Evolutionary conservation across 1,140 invertebrate genomes (phyloP).

Genomic region (Coptotermes formosanus): DNA sequence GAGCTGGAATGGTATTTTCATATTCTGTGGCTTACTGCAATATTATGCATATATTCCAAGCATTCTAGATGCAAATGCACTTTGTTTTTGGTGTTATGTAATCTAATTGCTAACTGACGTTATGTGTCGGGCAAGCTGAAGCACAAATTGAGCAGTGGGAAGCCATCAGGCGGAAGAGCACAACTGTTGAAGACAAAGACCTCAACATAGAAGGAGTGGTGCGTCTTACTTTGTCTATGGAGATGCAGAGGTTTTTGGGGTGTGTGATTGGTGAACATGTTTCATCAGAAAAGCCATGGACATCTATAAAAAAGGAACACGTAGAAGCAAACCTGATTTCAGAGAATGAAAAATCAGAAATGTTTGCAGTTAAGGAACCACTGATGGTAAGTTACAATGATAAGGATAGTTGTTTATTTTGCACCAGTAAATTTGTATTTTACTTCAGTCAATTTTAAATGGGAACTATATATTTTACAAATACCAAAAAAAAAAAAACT

Average conservation of each 20-base stretch:
- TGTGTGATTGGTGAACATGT: conserved; percentile 56
- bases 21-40: too few relatives aligned
- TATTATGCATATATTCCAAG: too few relatives aligned
- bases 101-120: too few relatives aligned
- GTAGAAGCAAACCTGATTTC: conserved; percentile 56
- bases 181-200: conserved; percentile 44
- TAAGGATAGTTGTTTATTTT: too few relatives aligned
- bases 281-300: conserved; percentile 72
- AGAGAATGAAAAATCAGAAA: conserved; percentile 53
- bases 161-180: not conserved
- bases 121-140: not conserved
- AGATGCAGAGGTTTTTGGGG: conserved; percentile 52
- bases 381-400: conserved; percentile 43
- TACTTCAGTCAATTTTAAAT: too few relatives aligned
- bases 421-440: too few relatives aligned
- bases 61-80: too few relatives aligned
- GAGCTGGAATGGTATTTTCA: too few relatives aligned
- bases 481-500: too few relatives aligned
- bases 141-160: conserved; percentile 8
- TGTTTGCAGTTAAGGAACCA: conserved; percentile 53
- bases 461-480: too few relatives aligned
- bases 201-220: conserved; percentile 51
- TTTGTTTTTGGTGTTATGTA: too few relatives aligned
- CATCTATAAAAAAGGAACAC: conserved; percentile 58
- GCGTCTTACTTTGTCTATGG: conserved; percentile 44